Conservation (phyloP, 2,888 invertebrate species). For the Apodemia duryi region DNA sequence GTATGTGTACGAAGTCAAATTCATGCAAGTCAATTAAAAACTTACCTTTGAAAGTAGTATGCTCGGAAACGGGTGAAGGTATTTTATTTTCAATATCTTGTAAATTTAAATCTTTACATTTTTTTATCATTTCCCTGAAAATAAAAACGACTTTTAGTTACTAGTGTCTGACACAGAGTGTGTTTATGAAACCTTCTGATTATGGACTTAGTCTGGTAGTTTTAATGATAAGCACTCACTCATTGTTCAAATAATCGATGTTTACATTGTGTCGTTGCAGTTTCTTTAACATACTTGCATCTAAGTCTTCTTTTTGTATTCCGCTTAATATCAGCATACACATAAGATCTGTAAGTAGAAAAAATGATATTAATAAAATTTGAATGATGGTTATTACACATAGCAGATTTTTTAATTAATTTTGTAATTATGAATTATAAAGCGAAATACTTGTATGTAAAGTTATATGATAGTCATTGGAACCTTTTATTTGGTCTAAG, state of each 20-base stretch:
- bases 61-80: conserved; percentile 19
- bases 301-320: conserved; percentile 63
- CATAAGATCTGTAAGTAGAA: conserved; percentile 58
- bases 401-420: background rate
- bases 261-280: conserved; percentile 57
- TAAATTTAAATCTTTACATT: conserved; percentile 7
- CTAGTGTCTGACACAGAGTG: background rate
- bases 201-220: conserved; percentile 5
- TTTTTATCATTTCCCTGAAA: conserved; percentile 5
- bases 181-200: conserved; percentile 16
- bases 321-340: conserved; percentile 66
- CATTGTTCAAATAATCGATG: conserved; percentile 54
- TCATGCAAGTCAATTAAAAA: background rate
- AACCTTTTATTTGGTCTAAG: conserved; percentile 68
- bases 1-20: background rate
- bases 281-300: conserved; percentile 51
- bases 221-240: conserved; percentile 43
- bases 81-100: conserved; percentile 6
- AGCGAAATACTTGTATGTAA: conserved; percentile 15
- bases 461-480: conserved; percentile 31
- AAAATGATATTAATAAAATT: background rate
- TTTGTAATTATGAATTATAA: background rate
- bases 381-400: background rate
- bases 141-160: background rate
- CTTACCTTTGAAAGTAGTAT: conserved; percentile 15